Conservation (phyloP, 2,888 invertebrate genomes). For the Drosophila monieri region DNA sequence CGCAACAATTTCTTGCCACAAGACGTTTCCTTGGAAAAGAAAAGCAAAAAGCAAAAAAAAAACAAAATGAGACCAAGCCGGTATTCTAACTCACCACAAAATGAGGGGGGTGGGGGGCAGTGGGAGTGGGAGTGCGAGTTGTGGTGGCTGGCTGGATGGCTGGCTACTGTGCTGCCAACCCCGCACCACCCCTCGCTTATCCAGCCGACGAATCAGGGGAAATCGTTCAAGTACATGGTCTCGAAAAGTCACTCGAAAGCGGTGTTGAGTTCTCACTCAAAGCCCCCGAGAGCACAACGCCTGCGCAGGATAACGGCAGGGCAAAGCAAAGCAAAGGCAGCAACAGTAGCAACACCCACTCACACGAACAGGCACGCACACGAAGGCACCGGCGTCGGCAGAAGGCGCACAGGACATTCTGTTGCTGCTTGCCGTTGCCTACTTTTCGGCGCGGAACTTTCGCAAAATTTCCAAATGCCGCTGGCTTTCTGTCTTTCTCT, state of each 20-base stretch:
- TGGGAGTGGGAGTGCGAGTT: not conserved
- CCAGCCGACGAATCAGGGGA: conserved; percentile 71
- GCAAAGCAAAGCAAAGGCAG: not conserved
- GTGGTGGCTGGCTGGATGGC: conserved; percentile 3
- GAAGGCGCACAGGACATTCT: conserved; percentile 28
- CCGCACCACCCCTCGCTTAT: conserved; percentile 4
- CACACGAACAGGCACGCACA: conserved; percentile 1
- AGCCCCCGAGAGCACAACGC: conserved; percentile 35
- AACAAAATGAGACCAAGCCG: conserved; percentile 40
- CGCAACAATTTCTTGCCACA: conserved; percentile 78
- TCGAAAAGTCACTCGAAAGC: conserved; percentile 42
- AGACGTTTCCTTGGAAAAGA: conserved; percentile 68
- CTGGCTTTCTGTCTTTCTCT: conserved; percentile 9
- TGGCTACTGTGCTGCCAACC: conserved; percentile 22
- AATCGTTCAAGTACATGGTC: conserved; percentile 63
- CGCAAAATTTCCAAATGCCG: conserved; percentile 28
- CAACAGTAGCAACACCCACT: conserved; percentile 10
- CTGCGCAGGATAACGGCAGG: conserved; percentile 45
- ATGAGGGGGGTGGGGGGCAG: conserved; percentile 9
- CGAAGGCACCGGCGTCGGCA: conserved; percentile 24
- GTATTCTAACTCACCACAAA: conserved; percentile 73
- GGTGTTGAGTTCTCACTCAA: conserved; percentile 27
- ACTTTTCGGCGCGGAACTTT: conserved; percentile 57
- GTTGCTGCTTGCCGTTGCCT: conserved; percentile 58
- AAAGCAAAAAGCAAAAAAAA: not conserved